These are phyloP conservation scores for Mus pahari DNA, from an alignment of 2,113 vertebrate genomes.

Conservation along the genomic window DNA sequence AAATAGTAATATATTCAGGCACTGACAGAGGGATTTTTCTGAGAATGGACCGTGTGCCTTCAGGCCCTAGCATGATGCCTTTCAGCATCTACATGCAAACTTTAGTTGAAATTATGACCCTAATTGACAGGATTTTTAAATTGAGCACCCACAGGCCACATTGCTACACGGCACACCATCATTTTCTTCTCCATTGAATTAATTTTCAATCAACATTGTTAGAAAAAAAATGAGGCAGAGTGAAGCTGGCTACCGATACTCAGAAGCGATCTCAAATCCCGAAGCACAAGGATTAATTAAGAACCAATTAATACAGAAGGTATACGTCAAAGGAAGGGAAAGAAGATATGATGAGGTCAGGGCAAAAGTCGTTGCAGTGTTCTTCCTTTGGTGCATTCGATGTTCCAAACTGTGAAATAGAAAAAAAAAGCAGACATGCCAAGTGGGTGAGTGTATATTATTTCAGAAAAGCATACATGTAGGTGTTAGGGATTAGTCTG, in stretches of 20 bases:
- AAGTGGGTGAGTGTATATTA: not conserved
- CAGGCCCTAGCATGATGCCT: conserved; percentile 77
- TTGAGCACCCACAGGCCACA: conserved; percentile 83
- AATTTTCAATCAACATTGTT: conserved; percentile 80
- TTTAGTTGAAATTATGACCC: conserved; percentile 84
- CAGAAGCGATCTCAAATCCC: conserved; percentile 82
- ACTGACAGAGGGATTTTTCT: conserved; percentile 79
- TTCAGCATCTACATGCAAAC: conserved; percentile 82
- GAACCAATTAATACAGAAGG: conserved; percentile 83
- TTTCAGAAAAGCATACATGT: conserved; percentile 21
- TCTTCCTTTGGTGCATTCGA: conserved; percentile 58
- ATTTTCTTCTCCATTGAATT: conserved; percentile 82
- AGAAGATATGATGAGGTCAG: conserved; percentile 79
- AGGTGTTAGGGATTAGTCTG: not conserved
- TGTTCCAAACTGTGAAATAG: conserved; percentile 60
- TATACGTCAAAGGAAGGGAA: conserved; percentile 70
- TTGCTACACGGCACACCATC: conserved; percentile 78
- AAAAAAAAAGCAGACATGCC: not conserved
- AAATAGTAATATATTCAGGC: conserved; percentile 77
- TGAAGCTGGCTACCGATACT: conserved; percentile 78
- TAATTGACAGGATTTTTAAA: conserved; percentile 86
- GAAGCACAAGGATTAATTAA: conserved; percentile 83
- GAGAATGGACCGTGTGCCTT: conserved; percentile 77
- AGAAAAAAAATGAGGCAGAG: conserved; percentile 78
- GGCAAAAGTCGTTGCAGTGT: conserved; percentile 60